Base-by-base conservation (phyloP, 2,888 invertebrate species). In the Iphiclides podalirius region DNA sequence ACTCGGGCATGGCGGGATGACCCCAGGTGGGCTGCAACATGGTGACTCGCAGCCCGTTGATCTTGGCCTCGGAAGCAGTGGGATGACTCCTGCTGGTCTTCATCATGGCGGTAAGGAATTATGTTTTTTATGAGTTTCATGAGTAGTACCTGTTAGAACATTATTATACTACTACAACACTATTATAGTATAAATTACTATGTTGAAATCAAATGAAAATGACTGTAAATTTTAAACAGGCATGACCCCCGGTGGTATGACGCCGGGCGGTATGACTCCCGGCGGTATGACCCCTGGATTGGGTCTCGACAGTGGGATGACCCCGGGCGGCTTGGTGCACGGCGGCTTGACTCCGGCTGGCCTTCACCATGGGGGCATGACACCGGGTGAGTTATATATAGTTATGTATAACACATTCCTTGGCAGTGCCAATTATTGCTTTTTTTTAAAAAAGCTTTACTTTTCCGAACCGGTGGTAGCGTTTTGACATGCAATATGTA, bases 1-100 rank as follows among this genome's bases (percentile, higher is more conserved):
- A 6, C 63, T 90, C 6, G 78, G 75, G 50, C 87, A 89, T 52
- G 88, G 87, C 7, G 79, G 85, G 2, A 70, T 72, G 63, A 70
- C 72, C 0, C 70, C 70, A 0, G 66, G 49, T 0, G 70, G 68
- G 1, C 52, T 74, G 16, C 71, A 65, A 17, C 77, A 75, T 49
- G 75, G 73, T 1, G 70, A 69, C 13, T 38, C 58, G 39, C 74
- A 41, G 64, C 72, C 58, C 17, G 63, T 55, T n/a, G 41, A 41
- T 16, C n/a, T 41, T 11, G 86, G 81, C 4, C 63, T 90, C 3
- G 78, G 75, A 48, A 84, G 87, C 52, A 86, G 87, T 8, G 79
- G 85, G 2, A 70, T 72, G 63, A 70, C 72, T 0, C 70, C 70
- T 0, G 66, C 50, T 0, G 70, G 68, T 1, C 52, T 75, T 17